phyloP scores from a whole-genome alignment of 2,888 invertebrate genomes.

The Dryobotodes eremita region DNA sequence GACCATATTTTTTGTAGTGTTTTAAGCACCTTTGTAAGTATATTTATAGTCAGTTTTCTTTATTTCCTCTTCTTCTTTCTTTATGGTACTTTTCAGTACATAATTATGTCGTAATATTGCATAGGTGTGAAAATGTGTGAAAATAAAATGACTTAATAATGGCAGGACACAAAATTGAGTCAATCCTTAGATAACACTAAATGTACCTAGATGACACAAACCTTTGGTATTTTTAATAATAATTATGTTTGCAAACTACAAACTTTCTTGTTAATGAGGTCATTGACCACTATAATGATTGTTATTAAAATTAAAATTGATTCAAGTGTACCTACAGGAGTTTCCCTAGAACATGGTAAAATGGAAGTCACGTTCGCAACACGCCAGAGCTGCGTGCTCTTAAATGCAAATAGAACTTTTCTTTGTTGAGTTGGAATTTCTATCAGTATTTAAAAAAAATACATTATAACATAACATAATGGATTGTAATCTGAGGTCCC shows the following conservation, averaged over 20 bases:
- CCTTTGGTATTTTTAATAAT: no score
- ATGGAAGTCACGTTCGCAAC: background rate
- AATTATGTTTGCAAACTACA: background rate
- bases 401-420: background rate
- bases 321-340: background rate
- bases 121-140: background rate
- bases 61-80: no score
- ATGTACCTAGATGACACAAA: background rate
- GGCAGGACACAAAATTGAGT: background rate
- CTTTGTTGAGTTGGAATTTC: background rate
- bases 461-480: background rate
- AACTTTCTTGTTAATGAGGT: background rate
- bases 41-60: no score
- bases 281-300: background rate
- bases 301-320: background rate
- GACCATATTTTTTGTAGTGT: no score
- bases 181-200: background rate
- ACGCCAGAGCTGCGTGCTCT: background rate
- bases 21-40: no score
- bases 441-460: background rate
- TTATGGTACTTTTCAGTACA: no score
- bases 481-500: no score
- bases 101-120: no score
- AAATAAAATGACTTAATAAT: background rate
- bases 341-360: conserved; percentile 11